Conservation (phyloP, 2,797 vertebrate genomes). For the Peromyscus melanophrys region DNA sequence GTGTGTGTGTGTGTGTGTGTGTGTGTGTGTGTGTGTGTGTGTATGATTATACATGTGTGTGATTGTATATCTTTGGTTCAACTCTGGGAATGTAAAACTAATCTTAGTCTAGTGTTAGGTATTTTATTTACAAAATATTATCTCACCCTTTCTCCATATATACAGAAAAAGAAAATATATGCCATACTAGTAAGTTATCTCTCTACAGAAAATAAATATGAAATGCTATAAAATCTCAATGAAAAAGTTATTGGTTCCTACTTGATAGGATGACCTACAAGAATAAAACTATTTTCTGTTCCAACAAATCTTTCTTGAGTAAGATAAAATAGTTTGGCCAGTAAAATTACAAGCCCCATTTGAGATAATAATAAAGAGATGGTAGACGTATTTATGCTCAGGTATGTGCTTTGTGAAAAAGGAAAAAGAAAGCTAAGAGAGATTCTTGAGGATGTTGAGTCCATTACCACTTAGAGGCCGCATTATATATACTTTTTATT, state of each 20-base stretch:
- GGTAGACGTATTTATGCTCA: not conserved
- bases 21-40: not conserved
- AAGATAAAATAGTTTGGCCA: not conserved
- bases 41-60: not conserved
- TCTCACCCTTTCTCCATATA: not conserved
- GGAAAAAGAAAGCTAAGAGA: not conserved
- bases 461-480: accelerated
- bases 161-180: not conserved
- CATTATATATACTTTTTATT: not conserved
- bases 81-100: not conserved
- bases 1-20: not conserved
- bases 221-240: not conserved
- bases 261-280: not conserved
- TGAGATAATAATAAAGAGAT: not conserved
- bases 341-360: not conserved
- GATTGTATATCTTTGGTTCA: not conserved
- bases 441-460: not conserved
- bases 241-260: not conserved
- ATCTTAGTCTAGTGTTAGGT: not conserved
- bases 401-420: not conserved
- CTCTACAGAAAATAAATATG: not conserved
- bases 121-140: not conserved
- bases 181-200: not conserved
- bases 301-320: not conserved
- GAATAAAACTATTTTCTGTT: not conserved